These are phyloP conservation scores for Hypocryptadius cinnamomeus DNA, from an alignment of 2,113 vertebrate genomes.

Conservation along the genomic window DNA sequence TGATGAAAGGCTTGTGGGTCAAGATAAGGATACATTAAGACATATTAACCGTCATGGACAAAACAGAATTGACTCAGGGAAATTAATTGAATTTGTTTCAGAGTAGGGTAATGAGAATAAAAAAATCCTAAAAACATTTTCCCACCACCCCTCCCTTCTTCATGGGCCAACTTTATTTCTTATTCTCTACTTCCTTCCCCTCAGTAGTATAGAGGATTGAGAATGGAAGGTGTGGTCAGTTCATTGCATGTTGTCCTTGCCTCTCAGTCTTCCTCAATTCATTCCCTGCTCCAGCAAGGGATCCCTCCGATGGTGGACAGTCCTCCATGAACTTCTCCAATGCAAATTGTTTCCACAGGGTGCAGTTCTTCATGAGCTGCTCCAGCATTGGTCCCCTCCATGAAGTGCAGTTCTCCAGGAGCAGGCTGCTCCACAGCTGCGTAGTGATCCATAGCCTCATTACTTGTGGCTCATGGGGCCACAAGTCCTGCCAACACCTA, in stretches of 20 bases:
- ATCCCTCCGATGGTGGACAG: background rate
- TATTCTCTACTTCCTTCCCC: background rate
- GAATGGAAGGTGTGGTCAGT: background rate
- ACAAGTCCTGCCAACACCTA: background rate
- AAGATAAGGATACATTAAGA: background rate
- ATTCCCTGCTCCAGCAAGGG: background rate
- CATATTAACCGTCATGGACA: fast-evolving
- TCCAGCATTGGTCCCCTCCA: fast-evolving
- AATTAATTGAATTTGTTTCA: background rate
- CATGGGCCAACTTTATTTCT: fast-evolving
- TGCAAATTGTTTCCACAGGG: background rate
- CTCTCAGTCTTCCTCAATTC: background rate
- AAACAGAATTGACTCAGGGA: background rate
- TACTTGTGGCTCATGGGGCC: no score
- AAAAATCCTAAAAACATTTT: background rate
- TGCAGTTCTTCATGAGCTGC: background rate
- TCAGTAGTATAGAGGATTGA: background rate
- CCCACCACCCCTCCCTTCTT: background rate
- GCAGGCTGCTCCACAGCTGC: background rate
- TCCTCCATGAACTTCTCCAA: background rate
- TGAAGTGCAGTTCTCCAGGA: background rate
- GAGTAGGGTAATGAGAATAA: background rate
- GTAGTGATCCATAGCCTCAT: no score
- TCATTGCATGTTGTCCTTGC: background rate
- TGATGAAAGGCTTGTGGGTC: background rate